phyloP scores from a whole-genome alignment of 2,113 vertebrate genomes.

The Anseranas semipalmata region DNA sequence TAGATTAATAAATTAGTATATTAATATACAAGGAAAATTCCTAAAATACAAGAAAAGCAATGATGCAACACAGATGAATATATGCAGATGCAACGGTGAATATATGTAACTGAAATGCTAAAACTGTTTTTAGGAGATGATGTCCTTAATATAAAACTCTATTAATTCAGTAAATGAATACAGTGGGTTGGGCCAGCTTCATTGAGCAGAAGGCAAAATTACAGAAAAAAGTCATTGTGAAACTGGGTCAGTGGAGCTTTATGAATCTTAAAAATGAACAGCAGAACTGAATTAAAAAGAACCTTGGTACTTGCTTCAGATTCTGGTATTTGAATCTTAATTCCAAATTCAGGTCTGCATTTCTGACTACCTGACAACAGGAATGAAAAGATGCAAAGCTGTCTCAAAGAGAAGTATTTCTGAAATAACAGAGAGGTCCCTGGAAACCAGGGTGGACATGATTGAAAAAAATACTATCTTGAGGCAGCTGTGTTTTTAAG shows the following conservation, averaged over 20 bases:
- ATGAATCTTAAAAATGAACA: background rate
- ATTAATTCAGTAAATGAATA: background rate
- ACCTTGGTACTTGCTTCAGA: background rate
- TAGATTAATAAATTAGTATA: too few relatives aligned
- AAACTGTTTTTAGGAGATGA: background rate
- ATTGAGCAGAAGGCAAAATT: constrained; percentile 18
- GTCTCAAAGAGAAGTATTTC: background rate
- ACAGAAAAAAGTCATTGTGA: background rate
- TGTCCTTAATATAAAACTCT: background rate
- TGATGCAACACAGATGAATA: background rate
- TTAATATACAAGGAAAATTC: background rate
- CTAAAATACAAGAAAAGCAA: background rate
- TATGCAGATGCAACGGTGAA: background rate
- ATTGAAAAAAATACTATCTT: background rate
- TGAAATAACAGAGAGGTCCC: background rate
- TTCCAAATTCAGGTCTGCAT: background rate
- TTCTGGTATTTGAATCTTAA: background rate
- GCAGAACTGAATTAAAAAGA: background rate
- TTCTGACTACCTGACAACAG: background rate
- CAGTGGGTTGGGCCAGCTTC: background rate
- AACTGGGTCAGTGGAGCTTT: constrained; percentile 14
- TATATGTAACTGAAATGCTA: background rate
- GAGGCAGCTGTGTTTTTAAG: background rate
- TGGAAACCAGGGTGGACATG: background rate
- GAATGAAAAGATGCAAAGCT: background rate